Evolutionary conservation across 2,797 vertebrate genomes (phyloP).

Genomic region (Cynodonichthys magdalenae): DNA sequence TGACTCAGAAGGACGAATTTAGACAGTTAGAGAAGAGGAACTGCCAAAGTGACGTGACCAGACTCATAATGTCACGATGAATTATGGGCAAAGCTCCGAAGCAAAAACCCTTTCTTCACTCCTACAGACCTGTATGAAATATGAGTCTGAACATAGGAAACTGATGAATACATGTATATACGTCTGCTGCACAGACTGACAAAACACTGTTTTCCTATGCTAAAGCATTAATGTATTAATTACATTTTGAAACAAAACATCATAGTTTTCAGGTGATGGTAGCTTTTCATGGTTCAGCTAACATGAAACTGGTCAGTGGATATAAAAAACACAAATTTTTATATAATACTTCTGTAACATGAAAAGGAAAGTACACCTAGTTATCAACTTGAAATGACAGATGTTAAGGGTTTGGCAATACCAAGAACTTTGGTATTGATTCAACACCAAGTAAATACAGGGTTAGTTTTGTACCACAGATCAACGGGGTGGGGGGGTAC

Average conservation of each 20-base stretch:
- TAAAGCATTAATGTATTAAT: slow-evolving; percentile 30
- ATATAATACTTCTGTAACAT: slow-evolving; percentile 29
- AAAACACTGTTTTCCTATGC: slow-evolving; percentile 25
- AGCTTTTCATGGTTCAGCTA: slow-evolving; percentile 34
- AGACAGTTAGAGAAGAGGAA: slow-evolving; percentile 36
- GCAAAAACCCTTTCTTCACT: slow-evolving; percentile 48
- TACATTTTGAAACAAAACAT: slow-evolving; percentile 25
- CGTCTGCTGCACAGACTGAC: slow-evolving; percentile 7
- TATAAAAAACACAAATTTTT: slow-evolving; percentile 19
- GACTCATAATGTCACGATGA: slow-evolving; percentile 54
- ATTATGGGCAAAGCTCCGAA: slow-evolving; percentile 55
- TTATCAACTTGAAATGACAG: slow-evolving; percentile 31
- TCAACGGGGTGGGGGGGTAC: too few species aligned
- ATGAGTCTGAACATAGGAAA: slow-evolving; percentile 35
- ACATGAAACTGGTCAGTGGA: slow-evolving; percentile 37
- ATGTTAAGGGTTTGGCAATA: not conserved
- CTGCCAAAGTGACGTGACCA: slow-evolving; percentile 50
- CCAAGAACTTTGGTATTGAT: too few species aligned
- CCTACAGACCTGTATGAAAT: slow-evolving; percentile 42
- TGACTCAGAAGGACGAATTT: slow-evolving; percentile 13
- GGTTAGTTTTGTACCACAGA: too few species aligned
- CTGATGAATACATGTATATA: slow-evolving; percentile 30
- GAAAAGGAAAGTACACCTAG: slow-evolving; percentile 16
- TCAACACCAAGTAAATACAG: too few species aligned
- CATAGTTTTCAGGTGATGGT: slow-evolving; percentile 31